phyloP scores from a whole-genome alignment of 92 coral and sea anemone genomes.

The Phenganax marumi region DNA sequence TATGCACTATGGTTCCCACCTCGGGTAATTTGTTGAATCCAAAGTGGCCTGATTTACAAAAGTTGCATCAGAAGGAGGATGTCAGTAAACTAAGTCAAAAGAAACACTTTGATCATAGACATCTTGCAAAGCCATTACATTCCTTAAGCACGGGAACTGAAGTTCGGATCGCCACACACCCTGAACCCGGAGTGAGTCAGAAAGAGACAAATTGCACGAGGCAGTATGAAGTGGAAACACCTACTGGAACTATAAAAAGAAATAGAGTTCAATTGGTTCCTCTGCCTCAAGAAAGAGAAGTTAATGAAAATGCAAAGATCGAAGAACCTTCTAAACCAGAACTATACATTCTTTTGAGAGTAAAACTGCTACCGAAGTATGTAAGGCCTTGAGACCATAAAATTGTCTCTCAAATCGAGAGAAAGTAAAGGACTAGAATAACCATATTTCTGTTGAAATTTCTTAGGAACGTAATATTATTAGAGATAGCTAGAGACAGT shows the following conservation, averaged over 20 bases:
- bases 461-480: too few species aligned
- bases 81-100: conserved; percentile 38
- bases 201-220: conserved; percentile 23
- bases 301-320: not conserved
- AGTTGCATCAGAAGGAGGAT: conserved; percentile 32
- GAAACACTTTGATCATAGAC: conserved; percentile 33
- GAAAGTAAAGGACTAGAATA: conserved; percentile 42
- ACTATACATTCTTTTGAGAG: conserved; percentile 20
- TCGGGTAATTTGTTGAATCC: conserved; percentile 24
- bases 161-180: not conserved
- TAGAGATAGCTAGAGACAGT: too few species aligned
- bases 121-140: conserved; percentile 40
- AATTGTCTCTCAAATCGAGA: conserved; percentile 42
- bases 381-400: conserved; percentile 24
- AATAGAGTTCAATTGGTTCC: not conserved
- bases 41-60: conserved; percentile 40
- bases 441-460: too few species aligned
- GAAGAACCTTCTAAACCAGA: not conserved
- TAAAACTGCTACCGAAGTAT: too few species aligned
- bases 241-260: not conserved
- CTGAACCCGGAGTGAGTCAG: not conserved
- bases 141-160: conserved; percentile 17
- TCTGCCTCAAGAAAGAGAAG: not conserved
- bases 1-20: conserved; percentile 44
- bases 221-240: conserved; percentile 35